These are phyloP conservation scores for Sprattus sprattus DNA, from an alignment of 2,113 vertebrate species.

Conservation along the genomic window DNA sequence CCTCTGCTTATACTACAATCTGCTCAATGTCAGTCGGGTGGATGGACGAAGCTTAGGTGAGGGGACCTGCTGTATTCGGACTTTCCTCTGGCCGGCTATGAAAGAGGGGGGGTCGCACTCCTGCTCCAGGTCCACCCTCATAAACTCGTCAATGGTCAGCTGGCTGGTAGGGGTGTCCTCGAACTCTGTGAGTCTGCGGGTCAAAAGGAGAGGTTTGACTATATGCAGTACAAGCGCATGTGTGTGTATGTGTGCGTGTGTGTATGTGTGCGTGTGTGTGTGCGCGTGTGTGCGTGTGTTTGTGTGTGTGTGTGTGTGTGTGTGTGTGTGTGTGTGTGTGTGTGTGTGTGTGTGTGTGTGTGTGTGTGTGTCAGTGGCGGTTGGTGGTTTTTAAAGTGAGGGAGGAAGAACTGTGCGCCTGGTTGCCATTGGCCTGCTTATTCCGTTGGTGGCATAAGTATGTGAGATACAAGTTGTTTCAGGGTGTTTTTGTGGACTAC, in stretches of 20 bases:
- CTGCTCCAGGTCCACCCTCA: conserved; percentile 91
- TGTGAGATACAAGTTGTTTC: too few species aligned
- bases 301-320: too few species aligned
- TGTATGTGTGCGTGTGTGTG: too few species aligned
- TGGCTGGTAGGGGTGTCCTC: conserved; percentile 97
- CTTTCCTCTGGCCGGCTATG: conserved; percentile 83
- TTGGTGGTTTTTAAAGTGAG: too few species aligned
- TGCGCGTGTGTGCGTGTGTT: too few species aligned
- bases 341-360: too few species aligned
- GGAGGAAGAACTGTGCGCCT: too few species aligned
- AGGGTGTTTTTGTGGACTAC: too few species aligned
- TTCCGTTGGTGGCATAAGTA: too few species aligned
- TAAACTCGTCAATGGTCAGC: conserved; percentile 96
- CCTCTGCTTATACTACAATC: not conserved
- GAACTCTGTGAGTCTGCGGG: conserved; percentile 89
- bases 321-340: too few species aligned
- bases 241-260: not conserved
- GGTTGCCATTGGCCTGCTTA: too few species aligned
- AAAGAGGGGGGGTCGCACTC: conserved; percentile 97
- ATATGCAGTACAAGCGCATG: not conserved
- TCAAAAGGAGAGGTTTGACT: not conserved
- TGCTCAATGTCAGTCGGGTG: not conserved
- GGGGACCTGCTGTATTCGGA: conserved; percentile 88
- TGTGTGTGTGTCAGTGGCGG: too few species aligned
- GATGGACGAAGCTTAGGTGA: not conserved